phyloP scores from a whole-genome alignment of 2,888 invertebrate genomes.

The Macrophya annulata region DNA sequence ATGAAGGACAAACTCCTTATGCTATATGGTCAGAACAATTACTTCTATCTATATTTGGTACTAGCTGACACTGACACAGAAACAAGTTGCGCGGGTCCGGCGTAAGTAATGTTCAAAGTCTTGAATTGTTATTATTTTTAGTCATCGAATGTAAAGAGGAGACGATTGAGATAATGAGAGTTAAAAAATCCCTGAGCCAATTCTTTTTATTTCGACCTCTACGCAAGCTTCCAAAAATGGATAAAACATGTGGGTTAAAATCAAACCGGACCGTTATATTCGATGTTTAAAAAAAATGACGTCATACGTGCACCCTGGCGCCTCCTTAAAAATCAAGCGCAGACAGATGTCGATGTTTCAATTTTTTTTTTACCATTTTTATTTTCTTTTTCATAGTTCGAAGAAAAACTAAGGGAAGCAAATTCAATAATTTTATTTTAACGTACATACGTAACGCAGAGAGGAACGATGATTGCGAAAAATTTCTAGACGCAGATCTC shows the following conservation, averaged over 20 bases:
- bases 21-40: constrained; percentile 34
- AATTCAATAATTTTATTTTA: background rate
- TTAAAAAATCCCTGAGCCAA: constrained; percentile 40
- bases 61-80: constrained; percentile 56
- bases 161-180: background rate
- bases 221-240: constrained; percentile 33
- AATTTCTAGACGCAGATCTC: background rate
- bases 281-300: background rate
- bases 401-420: background rate
- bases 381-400: background rate
- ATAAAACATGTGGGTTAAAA: constrained; percentile 21
- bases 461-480: background rate
- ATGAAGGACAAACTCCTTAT: constrained; percentile 18
- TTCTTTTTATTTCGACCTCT: constrained; percentile 28
- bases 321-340: background rate
- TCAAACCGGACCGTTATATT: background rate
- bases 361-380: no score
- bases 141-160: background rate
- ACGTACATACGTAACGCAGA: no score
- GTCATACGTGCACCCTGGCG: background rate
- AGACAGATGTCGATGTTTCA: background rate
- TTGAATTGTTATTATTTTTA: constrained; percentile 39
- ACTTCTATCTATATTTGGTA: constrained; percentile 52
- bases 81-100: constrained; percentile 36
- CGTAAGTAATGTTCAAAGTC: background rate